Conservation (phyloP, 2,888 invertebrate genomes). For the Acrobasis consociella region DNA sequence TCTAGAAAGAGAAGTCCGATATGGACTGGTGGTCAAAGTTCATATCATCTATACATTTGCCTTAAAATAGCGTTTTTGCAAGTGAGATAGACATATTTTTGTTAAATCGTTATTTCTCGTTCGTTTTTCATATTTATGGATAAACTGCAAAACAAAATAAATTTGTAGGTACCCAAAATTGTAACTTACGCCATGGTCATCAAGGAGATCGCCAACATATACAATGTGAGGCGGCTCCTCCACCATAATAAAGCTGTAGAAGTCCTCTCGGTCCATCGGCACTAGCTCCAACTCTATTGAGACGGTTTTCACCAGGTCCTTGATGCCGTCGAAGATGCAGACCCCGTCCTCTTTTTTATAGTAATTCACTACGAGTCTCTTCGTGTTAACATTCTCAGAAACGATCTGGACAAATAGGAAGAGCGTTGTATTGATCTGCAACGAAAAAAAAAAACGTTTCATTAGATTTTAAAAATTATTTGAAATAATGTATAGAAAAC, state of each 20-base stretch:
- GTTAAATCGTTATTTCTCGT: too few relatives aligned
- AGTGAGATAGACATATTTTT: too few relatives aligned
- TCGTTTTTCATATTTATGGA: too few relatives aligned
- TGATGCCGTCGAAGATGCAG: constrained; percentile 9
- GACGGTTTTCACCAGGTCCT: background rate
- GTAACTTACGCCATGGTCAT: background rate
- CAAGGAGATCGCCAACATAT: constrained; percentile 2
- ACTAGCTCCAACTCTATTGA: constrained; percentile 1
- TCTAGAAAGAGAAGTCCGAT: too few relatives aligned
- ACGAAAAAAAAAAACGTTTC: background rate
- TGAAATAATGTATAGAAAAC: too few relatives aligned
- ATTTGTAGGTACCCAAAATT: too few relatives aligned
- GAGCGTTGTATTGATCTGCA: constrained; percentile 9
- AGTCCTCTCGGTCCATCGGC: background rate
- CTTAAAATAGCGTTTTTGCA: too few relatives aligned
- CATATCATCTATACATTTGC: too few relatives aligned
- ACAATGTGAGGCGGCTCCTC: background rate
- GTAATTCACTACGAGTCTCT: constrained; percentile 3
- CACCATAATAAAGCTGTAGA: background rate
- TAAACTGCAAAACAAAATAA: too few relatives aligned
- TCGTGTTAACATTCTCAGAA: constrained; percentile 1
- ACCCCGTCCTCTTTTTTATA: background rate
- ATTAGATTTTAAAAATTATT: too few relatives aligned
- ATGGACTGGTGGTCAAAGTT: too few relatives aligned
- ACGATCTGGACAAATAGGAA: constrained; percentile 6